phyloP scores from a whole-genome alignment of 2,888 invertebrate genomes.

The Mycalesis mineus region DNA sequence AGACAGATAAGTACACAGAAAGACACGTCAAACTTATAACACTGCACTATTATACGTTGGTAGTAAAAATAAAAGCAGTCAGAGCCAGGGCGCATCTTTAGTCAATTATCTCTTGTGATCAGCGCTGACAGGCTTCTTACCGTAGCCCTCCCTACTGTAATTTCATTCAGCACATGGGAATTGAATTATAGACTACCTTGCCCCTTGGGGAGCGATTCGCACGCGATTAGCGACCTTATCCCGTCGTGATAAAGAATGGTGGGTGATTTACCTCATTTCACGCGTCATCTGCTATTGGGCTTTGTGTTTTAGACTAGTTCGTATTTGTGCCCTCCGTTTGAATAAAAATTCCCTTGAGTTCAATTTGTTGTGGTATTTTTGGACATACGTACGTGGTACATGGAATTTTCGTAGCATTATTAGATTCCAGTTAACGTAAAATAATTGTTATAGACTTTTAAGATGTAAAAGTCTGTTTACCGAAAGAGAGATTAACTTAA shows the following conservation, averaged over 20 bases:
- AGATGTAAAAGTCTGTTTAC: no score
- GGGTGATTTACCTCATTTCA: conserved; percentile 20
- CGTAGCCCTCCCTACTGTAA: neutral
- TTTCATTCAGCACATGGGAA: conserved; percentile 16
- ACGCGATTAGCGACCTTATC: conserved; percentile 8
- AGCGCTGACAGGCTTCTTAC: neutral
- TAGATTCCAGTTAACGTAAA: no score
- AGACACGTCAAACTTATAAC: no score
- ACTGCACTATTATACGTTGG: no score
- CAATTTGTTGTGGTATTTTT: no score
- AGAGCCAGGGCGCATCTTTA: neutral
- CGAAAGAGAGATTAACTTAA: no score
- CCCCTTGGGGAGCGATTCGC: conserved; percentile 2
- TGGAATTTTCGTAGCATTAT: no score
- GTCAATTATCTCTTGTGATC: neutral
- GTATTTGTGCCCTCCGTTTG: neutral
- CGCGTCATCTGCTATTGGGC: conserved; percentile 20
- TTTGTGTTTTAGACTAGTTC: conserved; percentile 7
- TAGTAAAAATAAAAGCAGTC: neutral
- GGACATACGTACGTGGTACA: no score
- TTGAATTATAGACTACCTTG: conserved; percentile 19
- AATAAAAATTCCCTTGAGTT: no score
- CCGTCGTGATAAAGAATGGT: conserved; percentile 3
- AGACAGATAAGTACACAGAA: no score
- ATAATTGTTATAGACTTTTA: no score